Evolutionary conservation across 92 coral and sea anemone genomes (phyloP).

Genomic region (Paragorgia papillata): DNA sequence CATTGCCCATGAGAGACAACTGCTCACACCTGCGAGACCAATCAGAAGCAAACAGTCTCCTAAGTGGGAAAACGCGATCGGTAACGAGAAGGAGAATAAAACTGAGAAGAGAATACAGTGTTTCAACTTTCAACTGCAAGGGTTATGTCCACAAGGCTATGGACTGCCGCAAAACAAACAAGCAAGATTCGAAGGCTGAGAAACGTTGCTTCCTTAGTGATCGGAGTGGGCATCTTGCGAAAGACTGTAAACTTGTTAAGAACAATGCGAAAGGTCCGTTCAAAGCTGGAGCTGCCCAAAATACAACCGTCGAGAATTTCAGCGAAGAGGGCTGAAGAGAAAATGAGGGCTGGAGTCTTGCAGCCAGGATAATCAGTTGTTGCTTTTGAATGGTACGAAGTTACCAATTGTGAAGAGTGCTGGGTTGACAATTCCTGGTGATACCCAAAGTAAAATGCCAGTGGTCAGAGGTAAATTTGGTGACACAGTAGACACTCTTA

Average conservation of each 20-base stretch:
- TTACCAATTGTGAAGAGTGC: conserved; percentile 10
- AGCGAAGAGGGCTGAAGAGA: not conserved
- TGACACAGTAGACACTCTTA: conserved; percentile 40
- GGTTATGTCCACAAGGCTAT: conserved; percentile 48
- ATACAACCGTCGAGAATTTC: not conserved
- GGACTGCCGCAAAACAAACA: conserved; percentile 19
- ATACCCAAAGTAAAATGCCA: conserved; percentile 30
- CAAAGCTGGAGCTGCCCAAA: conserved; percentile 18
- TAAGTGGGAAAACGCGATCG: not conserved
- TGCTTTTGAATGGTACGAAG: not conserved
- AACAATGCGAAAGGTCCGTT: not conserved
- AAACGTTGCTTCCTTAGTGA: conserved; percentile 27
- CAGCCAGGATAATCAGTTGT: not conserved
- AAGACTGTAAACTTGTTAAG: not conserved
- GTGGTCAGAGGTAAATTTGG: conserved; percentile 52
- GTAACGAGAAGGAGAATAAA: not conserved
- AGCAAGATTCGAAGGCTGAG: conserved; percentile 10
- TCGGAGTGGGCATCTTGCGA: conserved; percentile 9
- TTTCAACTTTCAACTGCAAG: conserved; percentile 40
- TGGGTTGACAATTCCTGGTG: not conserved
- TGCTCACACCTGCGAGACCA: not conserved
- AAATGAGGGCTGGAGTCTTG: not conserved
- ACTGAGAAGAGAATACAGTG: conserved; percentile 8
- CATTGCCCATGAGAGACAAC: conserved; percentile 4
- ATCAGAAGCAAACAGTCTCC: not conserved